Base-by-base conservation (phyloP, 2,888 invertebrate species). In the Lycocerus yunnanus region DNA sequence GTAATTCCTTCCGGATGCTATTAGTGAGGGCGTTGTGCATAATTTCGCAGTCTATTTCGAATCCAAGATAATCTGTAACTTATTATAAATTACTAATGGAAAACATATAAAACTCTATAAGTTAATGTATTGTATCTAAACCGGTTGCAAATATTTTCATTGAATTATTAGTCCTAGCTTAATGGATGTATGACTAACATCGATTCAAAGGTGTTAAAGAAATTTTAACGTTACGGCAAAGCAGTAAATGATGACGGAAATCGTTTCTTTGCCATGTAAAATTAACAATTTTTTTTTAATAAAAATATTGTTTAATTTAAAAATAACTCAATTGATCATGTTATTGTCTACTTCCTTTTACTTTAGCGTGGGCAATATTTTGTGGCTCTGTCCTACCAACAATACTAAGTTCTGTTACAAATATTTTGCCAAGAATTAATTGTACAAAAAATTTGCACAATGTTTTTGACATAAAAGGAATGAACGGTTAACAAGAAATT, bases 21-120 rank as follows among this genome's bases (percentile, higher is more conserved):
- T 74, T 71, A 74, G 74, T 65, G 74, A 68, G 74, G 74, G 74
- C 68, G 74, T 63, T 43, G 71, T 58, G 71, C 71, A 68, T 74
- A 71, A 74, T 74, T 74, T 74, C 60, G 20, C 74, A 74, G 68
- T 74, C 74, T 74, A 74, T 58, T 74, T 74, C 71, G 27, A 66
- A 15, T 20, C 14, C 21, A 16, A 15, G 14, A 60, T 71, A 74
- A 71, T 74, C 71, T 68, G 14, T 69, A 65, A 71, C 61, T 74
- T 71, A 71, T 71, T 59, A 27, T 18, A 66, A 66, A 73, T 73
- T 66, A 59, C 61, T 69, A 73, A 70, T 73, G 70, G 61, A 69
- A 20, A 66, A 66, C n/a, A 67, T 63, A 20, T 63, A 63, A 63
- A 63, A 63, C 20, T 16, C 60, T 11, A 4, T 60, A 16, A 15